These are phyloP conservation scores for Gastrophysa polygoni DNA, from an alignment of 2,888 invertebrate species.

Conservation along the genomic window DNA sequence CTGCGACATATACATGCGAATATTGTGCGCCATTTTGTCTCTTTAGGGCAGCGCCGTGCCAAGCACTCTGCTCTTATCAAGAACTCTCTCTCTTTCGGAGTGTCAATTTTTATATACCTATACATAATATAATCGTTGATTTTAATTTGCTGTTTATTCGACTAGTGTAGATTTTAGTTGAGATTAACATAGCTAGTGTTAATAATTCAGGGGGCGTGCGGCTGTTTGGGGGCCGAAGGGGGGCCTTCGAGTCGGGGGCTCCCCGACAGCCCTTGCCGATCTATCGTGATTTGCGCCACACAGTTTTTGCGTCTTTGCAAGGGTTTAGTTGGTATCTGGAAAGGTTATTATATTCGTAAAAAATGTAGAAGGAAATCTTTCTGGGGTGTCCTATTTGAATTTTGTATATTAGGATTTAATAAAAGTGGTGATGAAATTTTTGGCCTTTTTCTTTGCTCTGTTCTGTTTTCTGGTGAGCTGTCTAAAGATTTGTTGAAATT, in stretches of 20 bases:
- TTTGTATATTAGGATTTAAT: slow-evolving; percentile 50
- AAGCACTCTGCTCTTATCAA: slow-evolving; percentile 41
- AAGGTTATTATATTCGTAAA: slow-evolving; percentile 81
- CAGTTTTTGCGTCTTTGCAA: slow-evolving; percentile 70
- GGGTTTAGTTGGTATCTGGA: slow-evolving; percentile 81
- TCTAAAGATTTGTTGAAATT: slow-evolving; percentile 32
- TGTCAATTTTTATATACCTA: slow-evolving; percentile 51
- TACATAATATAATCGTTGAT: slow-evolving; percentile 25
- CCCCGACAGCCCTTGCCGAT: slow-evolving; percentile 28
- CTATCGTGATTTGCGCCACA: slow-evolving; percentile 49
- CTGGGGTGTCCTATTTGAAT: slow-evolving; percentile 31
- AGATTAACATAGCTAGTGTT: slow-evolving; percentile 39
- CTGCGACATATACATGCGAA: slow-evolving; percentile 55
- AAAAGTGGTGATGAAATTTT: slow-evolving; percentile 49
- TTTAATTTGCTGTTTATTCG: slow-evolving; percentile 37
- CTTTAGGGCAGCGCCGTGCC: slow-evolving; percentile 57
- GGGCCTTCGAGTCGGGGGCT: slow-evolving; percentile 29
- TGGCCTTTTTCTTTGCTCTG: slow-evolving; percentile 39
- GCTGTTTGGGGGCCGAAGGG: slow-evolving; percentile 46
- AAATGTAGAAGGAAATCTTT: slow-evolving; percentile 67
- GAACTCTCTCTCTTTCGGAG: slow-evolving; percentile 54
- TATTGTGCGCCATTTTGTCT: slow-evolving; percentile 59
- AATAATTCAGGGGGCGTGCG: slow-evolving; percentile 46
- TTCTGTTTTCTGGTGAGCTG: slow-evolving; percentile 5
- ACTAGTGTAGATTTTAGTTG: slow-evolving; percentile 48